phyloP scores from a whole-genome alignment of 1,140 invertebrate species.

The Marisa cornuarietis region DNA sequence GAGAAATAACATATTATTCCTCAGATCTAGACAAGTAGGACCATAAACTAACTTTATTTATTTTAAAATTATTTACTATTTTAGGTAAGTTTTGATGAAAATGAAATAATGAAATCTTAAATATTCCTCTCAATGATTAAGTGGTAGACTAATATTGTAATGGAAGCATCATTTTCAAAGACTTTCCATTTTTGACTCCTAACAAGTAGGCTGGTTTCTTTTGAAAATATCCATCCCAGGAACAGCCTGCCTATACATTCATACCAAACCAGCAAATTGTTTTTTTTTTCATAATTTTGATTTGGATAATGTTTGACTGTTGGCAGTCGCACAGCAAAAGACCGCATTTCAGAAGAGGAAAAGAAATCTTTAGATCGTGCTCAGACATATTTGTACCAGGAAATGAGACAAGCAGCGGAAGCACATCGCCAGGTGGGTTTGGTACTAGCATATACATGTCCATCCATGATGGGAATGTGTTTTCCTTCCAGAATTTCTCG shows the following conservation, averaged over 20 bases:
- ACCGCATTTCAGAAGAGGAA: constrained; percentile 90
- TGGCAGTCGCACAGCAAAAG: constrained; percentile 82
- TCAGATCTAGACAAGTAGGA: constrained; percentile 58
- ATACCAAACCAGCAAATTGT: neutral
- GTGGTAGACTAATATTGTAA: too few relatives aligned
- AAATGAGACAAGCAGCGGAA: constrained; percentile 94
- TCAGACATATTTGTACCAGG: constrained; percentile 87
- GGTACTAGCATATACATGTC: neutral
- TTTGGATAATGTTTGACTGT: constrained; percentile 21
- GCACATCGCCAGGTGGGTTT: constrained; percentile 87
- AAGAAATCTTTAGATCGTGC: constrained; percentile 75
- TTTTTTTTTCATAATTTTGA: neutral
- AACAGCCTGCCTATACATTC: neutral
- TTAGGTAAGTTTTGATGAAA: constrained; percentile 1
- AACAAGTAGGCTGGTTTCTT: neutral
- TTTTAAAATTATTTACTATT: constrained; percentile 14
- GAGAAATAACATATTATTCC: constrained; percentile 67
- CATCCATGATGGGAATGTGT: neutral
- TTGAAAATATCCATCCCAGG: neutral
- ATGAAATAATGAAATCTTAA: too few relatives aligned
- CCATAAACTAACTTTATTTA: neutral
- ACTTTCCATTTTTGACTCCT: neutral
- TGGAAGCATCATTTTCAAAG: too few relatives aligned
- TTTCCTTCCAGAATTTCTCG: too few relatives aligned
- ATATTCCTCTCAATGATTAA: too few relatives aligned